Evolutionary conservation across 2,797 vertebrate species (phyloP).

Genomic region (Hydrocynus forskahlii): DNA sequence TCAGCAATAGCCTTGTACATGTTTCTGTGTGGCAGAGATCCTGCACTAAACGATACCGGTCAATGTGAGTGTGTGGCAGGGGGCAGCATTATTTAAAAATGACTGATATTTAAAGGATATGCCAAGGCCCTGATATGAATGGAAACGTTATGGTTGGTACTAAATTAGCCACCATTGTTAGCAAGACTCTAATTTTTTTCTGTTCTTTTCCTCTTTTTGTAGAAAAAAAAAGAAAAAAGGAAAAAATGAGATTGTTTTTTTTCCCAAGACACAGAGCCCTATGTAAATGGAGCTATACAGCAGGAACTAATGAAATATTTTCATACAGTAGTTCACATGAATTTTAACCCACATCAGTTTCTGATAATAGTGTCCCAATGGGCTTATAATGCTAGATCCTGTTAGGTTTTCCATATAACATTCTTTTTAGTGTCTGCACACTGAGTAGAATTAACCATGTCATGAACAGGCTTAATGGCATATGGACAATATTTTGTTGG

Average conservation of each 20-base stretch:
- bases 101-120: conserved; percentile 67
- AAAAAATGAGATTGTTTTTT: conserved; percentile 22
- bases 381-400: conserved; percentile 40
- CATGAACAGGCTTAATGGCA: conserved; percentile 63
- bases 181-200: conserved; percentile 62
- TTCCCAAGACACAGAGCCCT: not conserved
- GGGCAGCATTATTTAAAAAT: conserved; percentile 49
- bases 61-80: not conserved
- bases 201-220: conserved; percentile 11
- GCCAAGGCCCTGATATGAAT: conserved; percentile 68
- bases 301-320: conserved; percentile 40
- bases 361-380: conserved; percentile 26
- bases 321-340: conserved; percentile 40
- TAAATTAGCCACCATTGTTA: conserved; percentile 66
- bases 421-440: conserved; percentile 66
- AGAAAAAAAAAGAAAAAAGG: conserved; percentile 7
- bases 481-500: conserved; percentile 69
- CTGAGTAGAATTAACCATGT: conserved; percentile 59
- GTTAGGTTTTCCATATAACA: conserved; percentile 64
- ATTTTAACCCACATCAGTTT: conserved; percentile 36
- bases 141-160: conserved; percentile 65
- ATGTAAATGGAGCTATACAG: conserved; percentile 31
- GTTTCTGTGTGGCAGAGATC: conserved; percentile 25
- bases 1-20: conserved; percentile 34
- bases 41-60: conserved; percentile 48